Base-by-base conservation (phyloP, 37 sponge, comb jelly and placozoan genomes). In the Geodia barretti region DNA sequence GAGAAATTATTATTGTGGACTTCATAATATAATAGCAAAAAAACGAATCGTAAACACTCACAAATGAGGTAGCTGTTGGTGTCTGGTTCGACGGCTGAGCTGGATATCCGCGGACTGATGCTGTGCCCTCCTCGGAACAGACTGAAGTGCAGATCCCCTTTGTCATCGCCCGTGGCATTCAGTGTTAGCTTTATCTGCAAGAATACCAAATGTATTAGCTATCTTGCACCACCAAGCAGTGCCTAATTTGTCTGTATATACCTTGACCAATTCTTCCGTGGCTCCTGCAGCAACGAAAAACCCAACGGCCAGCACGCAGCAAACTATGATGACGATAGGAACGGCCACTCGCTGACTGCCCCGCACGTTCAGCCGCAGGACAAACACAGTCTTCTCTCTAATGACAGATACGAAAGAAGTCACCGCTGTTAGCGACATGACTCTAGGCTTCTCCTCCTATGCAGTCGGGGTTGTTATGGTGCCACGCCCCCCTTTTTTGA, bases 281-380 rank as follows among this genome's bases (percentile, higher is more conserved):
- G 54, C 54, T 47, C 54, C 54, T 7, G 54, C 54, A 47, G 54
- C 54, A 47, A 47, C 54, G 54, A 47, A 17, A 7, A 47, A 47
- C 11, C 54, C 54, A 47, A 47, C 54, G 7, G 54, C 54, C 14
- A 1, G 1, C 30, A 41, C 26, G 28, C 20, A 14, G 1, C 28
- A 8, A 0, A 66, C 54, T 14, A 79, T 66, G 29, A 23, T 34
- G 21, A 67, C 26, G 17, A 79, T 67, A 9, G 79, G 79, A 43
- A 37, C 64, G 23, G 31, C 37, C 69, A 79, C 79, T 23, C 65
- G 64, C 79, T 79, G 67, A n/a, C 64, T 68, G 7, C 79, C 79
- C 26, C 68, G 24, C 26, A 66, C 29, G 35, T 79, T 26, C 28
- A 64, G 65, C 65, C 68, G 39, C 79, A 79, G 21, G 1, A n/a